Conservation (phyloP, 2,888 invertebrate genomes). For the Griposia aprilina region DNA sequence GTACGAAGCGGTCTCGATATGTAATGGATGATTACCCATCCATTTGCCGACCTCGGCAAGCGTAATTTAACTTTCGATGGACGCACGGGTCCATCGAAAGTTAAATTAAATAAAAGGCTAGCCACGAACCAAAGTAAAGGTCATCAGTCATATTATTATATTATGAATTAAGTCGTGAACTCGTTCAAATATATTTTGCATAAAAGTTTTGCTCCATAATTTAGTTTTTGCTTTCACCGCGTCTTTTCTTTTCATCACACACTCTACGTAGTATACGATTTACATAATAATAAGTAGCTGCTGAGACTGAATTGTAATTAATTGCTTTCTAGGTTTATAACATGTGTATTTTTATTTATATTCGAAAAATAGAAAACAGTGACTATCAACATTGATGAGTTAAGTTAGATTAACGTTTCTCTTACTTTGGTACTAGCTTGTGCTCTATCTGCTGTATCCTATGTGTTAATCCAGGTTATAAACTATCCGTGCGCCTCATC, state of each 20-base stretch:
- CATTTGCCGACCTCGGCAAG: neutral
- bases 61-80: no score
- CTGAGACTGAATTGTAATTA: conserved; percentile 10
- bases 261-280: conserved; percentile 10
- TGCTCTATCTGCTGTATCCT: no score
- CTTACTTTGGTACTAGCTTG: neutral
- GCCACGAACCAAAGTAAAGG: neutral
- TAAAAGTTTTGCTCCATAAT: conserved; percentile 15
- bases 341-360: neutral
- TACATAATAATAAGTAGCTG: conserved; percentile 48
- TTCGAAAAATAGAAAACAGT: neutral
- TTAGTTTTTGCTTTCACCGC: conserved; percentile 52
- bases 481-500: neutral
- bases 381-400: neutral
- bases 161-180: neutral
- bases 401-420: neutral
- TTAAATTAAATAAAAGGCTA: no score
- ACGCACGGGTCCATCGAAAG: no score
- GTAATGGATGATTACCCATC: neutral
- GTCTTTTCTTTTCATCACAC: conserved; percentile 21
- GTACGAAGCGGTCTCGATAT: neutral
- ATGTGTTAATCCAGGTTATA: neutral
- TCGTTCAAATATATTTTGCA: conserved; percentile 25
- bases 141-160: no score
- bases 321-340: conserved; percentile 36